Evolutionary conservation across 92 coral and sea anemone species (phyloP), one percentile per base, ranked within the genome.

Genomic region (Paramuricea clavata): DNA sequence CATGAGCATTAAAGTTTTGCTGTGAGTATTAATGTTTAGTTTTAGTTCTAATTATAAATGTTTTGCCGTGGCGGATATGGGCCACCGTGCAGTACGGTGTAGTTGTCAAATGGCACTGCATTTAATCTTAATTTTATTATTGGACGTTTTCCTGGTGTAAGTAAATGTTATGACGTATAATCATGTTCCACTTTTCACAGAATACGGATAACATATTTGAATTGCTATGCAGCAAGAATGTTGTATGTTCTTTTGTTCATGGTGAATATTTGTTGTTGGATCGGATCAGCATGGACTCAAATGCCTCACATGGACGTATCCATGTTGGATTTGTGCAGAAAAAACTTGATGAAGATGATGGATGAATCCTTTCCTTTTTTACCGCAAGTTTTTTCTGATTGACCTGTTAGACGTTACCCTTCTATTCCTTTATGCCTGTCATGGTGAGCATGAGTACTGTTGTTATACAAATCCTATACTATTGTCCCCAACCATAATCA

Each of bases 291-390:
- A 73, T 5, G 88, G 61, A 11, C 74, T 84, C 31, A 84, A 74
- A 28, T 84, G 82, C 35, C 61, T 59, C 9, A 85, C 88, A 26
- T 85, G 74, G 22, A 23, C 2, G 32, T 85, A 73, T 30, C 2
- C 88, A 85, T 49, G 54, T 71, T n/a, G 44, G 31, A 19, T 36
- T 54, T 44, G 49, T 57, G 36, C 67, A 34, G 7, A 54, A n/a
- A 47, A 74, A 22, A 16, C 19, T 84, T 25, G 73, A 74, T 19
- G 82, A 84, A 56, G 82, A 73, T 71, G 88, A 84, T n/a, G n/a
- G n/a, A n/a, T 30, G 50, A 71, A 43, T 71, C 77, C 0, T 71
- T 33, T 34, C 77, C 54, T 9, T 71, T 33, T 39, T 43, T 71
- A 19, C 19, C 3, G 1, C 49, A 39, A 17, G 54, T 71, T 2